A percentile compares a stretch with the other conserved stretches of the same genome.
Evolutionary conservation across 2,888 invertebrate species (phyloP).

Genomic region (Ectobius pallidus): DNA sequence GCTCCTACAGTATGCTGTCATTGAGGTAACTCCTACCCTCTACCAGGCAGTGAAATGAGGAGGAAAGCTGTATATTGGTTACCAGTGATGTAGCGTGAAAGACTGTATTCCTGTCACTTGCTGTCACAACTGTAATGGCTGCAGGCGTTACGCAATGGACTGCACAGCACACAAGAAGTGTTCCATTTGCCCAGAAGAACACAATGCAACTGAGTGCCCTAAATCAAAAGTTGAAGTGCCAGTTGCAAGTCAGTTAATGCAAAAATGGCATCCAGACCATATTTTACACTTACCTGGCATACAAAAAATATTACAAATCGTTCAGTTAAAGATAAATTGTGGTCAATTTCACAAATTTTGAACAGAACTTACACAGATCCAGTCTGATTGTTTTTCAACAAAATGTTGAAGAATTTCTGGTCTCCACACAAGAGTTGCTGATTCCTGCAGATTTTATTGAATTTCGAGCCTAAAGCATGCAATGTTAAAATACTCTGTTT

Average conservation of each 20-base stretch:
- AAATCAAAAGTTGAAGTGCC: too few relatives aligned
- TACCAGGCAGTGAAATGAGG: too few relatives aligned
- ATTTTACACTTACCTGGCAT: not conserved
- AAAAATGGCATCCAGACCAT: not conserved
- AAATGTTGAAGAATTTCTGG: too few relatives aligned
- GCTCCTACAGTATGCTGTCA: too few relatives aligned
- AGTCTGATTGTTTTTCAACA: too few relatives aligned
- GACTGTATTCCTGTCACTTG: not conserved
- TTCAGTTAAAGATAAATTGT: not conserved
- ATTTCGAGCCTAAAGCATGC: not conserved
- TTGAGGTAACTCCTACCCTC: too few relatives aligned
- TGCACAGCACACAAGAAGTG: not conserved
- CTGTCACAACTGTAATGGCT: not conserved
- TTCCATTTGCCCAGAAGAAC: not conserved
- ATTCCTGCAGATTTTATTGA: not conserved
- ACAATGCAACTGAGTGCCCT: not conserved
- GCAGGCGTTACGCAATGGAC: not conserved
- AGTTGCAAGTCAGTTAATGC: not conserved
- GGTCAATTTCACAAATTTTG: not conserved
- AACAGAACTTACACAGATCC: not conserved
- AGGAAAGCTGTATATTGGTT: too few relatives aligned
- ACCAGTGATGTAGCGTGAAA: too few relatives aligned
- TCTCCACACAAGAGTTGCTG: not conserved
- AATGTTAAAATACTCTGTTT: not conserved
- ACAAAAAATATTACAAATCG: not conserved